These are phyloP conservation scores for Oscheius onirici DNA, from an alignment of 2,888 invertebrate genomes.

Conservation along the genomic window DNA sequence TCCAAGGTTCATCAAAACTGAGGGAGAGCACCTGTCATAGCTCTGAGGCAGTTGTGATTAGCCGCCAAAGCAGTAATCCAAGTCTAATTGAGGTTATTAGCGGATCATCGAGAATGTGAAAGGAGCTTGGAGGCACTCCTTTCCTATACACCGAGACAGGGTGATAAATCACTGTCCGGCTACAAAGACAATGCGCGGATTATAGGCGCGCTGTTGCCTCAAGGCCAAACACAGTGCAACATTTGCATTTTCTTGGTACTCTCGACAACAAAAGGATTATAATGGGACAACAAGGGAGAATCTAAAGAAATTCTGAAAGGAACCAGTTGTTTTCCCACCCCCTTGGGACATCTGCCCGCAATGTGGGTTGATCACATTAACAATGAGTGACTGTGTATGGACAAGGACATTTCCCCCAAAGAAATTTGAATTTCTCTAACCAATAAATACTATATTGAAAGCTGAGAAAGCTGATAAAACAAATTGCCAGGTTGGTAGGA, in stretches of 20 bases:
- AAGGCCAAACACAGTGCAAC: too few species aligned
- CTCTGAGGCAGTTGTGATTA: not conserved
- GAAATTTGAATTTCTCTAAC: not conserved
- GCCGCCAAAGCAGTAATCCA: constrained; percentile 4
- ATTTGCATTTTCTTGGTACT: too few species aligned
- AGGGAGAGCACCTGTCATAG: not conserved
- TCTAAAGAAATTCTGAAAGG: too few species aligned
- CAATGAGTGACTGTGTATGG: constrained; percentile 1
- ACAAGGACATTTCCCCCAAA: not conserved
- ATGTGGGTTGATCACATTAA: constrained; percentile 10
- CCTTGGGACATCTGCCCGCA: not conserved
- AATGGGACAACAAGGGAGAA: too few species aligned
- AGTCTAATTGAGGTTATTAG: constrained; percentile 8
- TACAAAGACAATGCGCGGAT: too few species aligned
- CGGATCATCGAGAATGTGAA: constrained; percentile 5
- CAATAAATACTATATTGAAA: not conserved
- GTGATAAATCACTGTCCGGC: too few species aligned
- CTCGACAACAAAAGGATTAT: too few species aligned
- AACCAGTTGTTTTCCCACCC: too few species aligned
- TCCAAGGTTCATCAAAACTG: not conserved
- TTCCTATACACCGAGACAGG: too few species aligned
- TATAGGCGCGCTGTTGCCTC: too few species aligned
- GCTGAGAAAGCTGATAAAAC: not conserved
- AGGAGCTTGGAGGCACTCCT: too few species aligned
- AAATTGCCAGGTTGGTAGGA: constrained; percentile 5